Percentiles rank a stretch among this genome's conserved stretches.
phyloP scores from a whole-genome alignment of 2,888 invertebrate genomes.

The Coecobrya sp. region DNA sequence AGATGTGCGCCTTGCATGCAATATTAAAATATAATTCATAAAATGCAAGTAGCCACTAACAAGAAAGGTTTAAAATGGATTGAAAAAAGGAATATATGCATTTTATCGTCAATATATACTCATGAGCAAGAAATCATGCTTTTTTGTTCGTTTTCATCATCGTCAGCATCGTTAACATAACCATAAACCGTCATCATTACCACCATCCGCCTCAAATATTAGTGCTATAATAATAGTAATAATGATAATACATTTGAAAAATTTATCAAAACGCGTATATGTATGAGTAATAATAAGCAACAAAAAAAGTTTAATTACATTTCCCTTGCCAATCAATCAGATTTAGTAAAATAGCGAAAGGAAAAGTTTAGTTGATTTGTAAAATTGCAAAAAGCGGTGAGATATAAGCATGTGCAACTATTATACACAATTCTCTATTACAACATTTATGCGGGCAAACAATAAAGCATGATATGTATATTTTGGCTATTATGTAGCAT shows the following conservation, averaged over 20 bases:
- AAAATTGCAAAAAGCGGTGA: background rate
- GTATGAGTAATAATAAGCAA: background rate
- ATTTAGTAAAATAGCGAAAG: conserved; percentile 29
- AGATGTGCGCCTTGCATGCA: conserved; percentile 6
- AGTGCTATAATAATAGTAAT: conserved; percentile 8
- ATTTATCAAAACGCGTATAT: background rate
- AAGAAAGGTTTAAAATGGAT: conserved; percentile 11
- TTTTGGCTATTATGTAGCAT: too few species aligned
- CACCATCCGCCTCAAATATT: conserved; percentile 8
- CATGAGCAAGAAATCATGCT: conserved; percentile 3
- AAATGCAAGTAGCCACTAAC: background rate
- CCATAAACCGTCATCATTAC: conserved; percentile 56
- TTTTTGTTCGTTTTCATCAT: conserved; percentile 9
- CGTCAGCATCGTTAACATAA: conserved; percentile 47
- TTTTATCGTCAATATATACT: background rate
- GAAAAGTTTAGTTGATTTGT: background rate
- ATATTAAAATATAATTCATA: background rate
- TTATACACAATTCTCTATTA: too few species aligned
- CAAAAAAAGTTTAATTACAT: conserved; percentile 9
- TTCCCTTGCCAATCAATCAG: background rate
- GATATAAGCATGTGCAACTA: too few species aligned
- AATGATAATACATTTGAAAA: conserved; percentile 2
- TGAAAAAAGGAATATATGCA: background rate
- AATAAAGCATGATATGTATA: too few species aligned
- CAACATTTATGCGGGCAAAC: too few species aligned